Evolutionary conservation across 2,888 invertebrate genomes (phyloP).

Genomic region (Tiliacea citrago): DNA sequence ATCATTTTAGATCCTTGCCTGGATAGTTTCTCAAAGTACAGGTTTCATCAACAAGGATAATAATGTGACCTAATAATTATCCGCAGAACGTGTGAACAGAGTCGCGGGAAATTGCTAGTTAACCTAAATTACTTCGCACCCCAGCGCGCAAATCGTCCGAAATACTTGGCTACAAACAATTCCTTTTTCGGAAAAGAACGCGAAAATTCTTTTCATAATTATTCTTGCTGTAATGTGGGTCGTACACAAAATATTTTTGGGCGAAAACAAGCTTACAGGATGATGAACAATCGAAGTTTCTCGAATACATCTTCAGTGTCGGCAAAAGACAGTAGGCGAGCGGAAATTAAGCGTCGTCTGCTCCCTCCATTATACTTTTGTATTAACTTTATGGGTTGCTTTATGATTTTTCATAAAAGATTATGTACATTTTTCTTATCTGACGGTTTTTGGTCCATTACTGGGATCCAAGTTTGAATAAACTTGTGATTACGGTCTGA

Average conservation of each 20-base stretch:
- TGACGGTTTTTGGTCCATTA: slow-evolving; percentile 32
- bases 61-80: slow-evolving; percentile 40
- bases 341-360: slow-evolving; percentile 83
- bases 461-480: slow-evolving; percentile 26
- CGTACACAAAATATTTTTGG: slow-evolving; percentile 53
- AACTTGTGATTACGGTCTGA: slow-evolving; percentile 29
- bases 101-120: slow-evolving; percentile 50
- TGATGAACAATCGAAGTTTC: slow-evolving; percentile 83
- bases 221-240: slow-evolving; percentile 42
- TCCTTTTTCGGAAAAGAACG: slow-evolving; percentile 37
- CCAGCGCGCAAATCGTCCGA: slow-evolving; percentile 26
- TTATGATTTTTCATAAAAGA: slow-evolving; percentile 52
- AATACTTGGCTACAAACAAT: slow-evolving; percentile 44
- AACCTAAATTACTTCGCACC: slow-evolving; percentile 49
- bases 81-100: slow-evolving; percentile 32
- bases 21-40: background rate
- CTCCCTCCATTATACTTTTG: slow-evolving; percentile 79
- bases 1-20: background rate
- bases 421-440: slow-evolving; percentile 26
- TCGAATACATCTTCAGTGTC: slow-evolving; percentile 56
- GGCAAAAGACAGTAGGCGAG: slow-evolving; percentile 63
- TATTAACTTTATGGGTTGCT: slow-evolving; percentile 72
- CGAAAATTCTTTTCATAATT: slow-evolving; percentile 40
- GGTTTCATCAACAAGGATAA: slow-evolving; percentile 6
- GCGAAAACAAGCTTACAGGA: slow-evolving; percentile 75